A percentile compares a stretch with the other conserved stretches of the same genome.
Conservation (phyloP, 2,888 invertebrate species). For the Rhorus exstirpatorius region DNA sequence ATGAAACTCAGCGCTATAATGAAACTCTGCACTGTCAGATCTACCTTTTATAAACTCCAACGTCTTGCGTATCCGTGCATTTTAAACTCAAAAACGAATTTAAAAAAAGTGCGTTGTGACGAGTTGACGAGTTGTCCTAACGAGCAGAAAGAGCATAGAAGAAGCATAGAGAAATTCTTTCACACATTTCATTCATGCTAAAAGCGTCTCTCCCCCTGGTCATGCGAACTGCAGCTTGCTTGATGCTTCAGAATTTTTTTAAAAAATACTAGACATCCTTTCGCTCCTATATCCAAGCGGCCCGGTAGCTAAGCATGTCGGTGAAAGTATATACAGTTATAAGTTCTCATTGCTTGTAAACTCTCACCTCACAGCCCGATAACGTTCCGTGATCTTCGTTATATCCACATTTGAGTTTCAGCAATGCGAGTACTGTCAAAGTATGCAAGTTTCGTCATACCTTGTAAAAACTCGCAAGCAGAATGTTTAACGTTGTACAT, state of each 20-base stretch:
- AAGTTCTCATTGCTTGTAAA: not conserved
- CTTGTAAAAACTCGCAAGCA: not conserved
- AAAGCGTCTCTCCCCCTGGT: slow-evolving; percentile 3
- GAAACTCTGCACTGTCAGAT: slow-evolving; percentile 6
- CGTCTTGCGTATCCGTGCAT: slow-evolving; percentile 17
- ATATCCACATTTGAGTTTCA: not conserved
- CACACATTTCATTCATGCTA: slow-evolving; percentile 28
- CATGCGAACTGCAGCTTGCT: slow-evolving; percentile 38
- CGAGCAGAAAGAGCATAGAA: slow-evolving; percentile 40
- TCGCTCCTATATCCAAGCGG: not conserved
- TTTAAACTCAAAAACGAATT: slow-evolving; percentile 29
- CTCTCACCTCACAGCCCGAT: not conserved
- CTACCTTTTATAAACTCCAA: slow-evolving; percentile 37
- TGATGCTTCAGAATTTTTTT: not conserved
- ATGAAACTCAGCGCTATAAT: slow-evolving; percentile 16
- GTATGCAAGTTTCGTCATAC: not conserved
- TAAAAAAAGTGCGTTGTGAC: slow-evolving; percentile 38
- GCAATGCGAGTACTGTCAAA: not conserved
- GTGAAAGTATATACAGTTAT: not conserved
- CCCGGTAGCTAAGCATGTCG: not conserved
- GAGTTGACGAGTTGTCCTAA: slow-evolving; percentile 50
- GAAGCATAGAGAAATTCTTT: slow-evolving; percentile 31
- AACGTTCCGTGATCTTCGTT: not conserved
- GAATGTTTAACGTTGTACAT: not conserved
- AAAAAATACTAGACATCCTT: not conserved